A percentile compares a stretch with the other conserved stretches of the same genome.
phyloP scores from a whole-genome alignment of 2,888 invertebrate genomes.

The Cyclophora punctaria region DNA sequence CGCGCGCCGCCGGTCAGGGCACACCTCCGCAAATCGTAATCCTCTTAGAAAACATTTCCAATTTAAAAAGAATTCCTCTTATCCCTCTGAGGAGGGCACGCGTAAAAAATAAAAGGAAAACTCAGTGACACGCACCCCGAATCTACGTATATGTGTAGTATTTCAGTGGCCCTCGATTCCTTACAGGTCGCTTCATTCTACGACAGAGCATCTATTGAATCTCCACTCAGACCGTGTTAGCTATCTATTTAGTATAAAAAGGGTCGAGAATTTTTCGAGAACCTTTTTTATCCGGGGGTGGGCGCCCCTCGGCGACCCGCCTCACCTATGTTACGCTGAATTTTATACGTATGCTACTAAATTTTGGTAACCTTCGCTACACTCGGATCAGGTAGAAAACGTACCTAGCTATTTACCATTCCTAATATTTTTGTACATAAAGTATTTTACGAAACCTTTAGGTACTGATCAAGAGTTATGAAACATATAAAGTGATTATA shows the following conservation, averaged over 20 bases:
- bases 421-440: too few species aligned
- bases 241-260: slow-evolving; percentile 76
- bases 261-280: slow-evolving; percentile 69
- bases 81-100: slow-evolving; percentile 68
- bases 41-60: slow-evolving; percentile 76
- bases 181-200: slow-evolving; percentile 72
- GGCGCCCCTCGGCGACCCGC: slow-evolving; percentile 33
- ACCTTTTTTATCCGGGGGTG: slow-evolving; percentile 68
- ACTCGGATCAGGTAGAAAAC: slow-evolving; percentile 17
- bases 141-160: slow-evolving; percentile 41
- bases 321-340: slow-evolving; percentile 21
- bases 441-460: too few species aligned
- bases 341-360: slow-evolving; percentile 22
- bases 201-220: slow-evolving; percentile 74
- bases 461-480: too few species aligned
- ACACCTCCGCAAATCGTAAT: slow-evolving; percentile 73
- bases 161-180: slow-evolving; percentile 61
- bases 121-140: slow-evolving; percentile 57
- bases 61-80: slow-evolving; percentile 75
- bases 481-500: too few species aligned
- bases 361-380: slow-evolving; percentile 22
- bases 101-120: slow-evolving; percentile 73
- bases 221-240: slow-evolving; percentile 75
- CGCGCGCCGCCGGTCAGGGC: slow-evolving; percentile 21
- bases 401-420: not conserved